These are phyloP conservation scores for Enteromius fasciolatus DNA, from an alignment of 2,797 vertebrate species.

Conservation along the genomic window DNA sequence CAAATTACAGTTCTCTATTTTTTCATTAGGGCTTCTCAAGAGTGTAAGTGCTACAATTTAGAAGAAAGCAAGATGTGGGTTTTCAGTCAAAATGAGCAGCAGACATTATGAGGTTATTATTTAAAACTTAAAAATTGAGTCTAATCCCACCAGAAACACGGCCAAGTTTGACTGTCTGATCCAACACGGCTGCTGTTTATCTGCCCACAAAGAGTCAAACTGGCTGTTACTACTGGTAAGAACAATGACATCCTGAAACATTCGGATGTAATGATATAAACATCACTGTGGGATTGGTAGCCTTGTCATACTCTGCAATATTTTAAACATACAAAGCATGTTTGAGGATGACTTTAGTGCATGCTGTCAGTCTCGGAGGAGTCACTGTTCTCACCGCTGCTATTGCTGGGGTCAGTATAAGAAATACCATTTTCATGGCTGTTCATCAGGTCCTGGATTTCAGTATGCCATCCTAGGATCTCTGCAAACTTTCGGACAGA, in stretches of 20 bases:
- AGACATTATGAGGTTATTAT: neutral
- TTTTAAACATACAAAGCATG: conserved; percentile 12
- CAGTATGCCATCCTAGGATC: conserved; percentile 74
- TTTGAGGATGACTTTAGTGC: conserved; percentile 55
- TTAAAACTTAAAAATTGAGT: neutral
- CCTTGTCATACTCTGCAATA: neutral
- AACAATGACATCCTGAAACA: neutral
- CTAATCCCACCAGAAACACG: neutral
- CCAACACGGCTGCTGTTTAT: neutral
- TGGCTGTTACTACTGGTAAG: neutral
- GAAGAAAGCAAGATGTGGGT: neutral
- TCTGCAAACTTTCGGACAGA: conserved; percentile 73
- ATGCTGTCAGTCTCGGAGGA: conserved; percentile 73
- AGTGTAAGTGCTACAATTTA: neutral
- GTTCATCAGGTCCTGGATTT: conserved; percentile 78
- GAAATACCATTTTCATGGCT: conserved; percentile 67
- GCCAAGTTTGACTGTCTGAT: neutral
- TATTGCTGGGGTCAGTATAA: conserved; percentile 34
- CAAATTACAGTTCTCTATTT: neutral
- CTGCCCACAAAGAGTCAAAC: neutral
- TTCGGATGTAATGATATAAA: neutral
- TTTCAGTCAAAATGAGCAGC: conserved; percentile 6
- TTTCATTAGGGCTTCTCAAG: neutral
- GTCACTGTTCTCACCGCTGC: conserved; percentile 68
- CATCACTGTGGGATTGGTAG: neutral